Percentiles rank a stretch among this genome's conserved stretches.
phyloP scores from a whole-genome alignment of 1,140 invertebrate genomes.

The Hormaphis cornu region DNA sequence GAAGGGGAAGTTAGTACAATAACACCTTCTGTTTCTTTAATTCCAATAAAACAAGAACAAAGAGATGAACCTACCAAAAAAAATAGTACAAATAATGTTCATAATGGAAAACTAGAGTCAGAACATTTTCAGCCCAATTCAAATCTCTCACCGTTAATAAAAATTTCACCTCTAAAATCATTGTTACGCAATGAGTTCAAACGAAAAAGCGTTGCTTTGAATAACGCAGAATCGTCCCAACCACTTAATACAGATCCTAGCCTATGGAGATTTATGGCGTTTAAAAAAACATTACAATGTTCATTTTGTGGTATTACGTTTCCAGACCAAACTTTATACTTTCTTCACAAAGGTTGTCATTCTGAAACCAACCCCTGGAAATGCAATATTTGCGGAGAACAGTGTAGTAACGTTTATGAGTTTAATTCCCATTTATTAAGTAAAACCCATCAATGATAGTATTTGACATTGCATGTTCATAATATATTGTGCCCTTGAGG shows the following conservation, averaged over 20 bases:
- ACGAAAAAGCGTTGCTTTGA: slow-evolving; percentile 40
- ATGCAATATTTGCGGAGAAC: slow-evolving; percentile 92
- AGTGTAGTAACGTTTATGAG: slow-evolving; percentile 86
- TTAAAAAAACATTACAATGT: slow-evolving; percentile 52
- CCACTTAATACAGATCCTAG: slow-evolving; percentile 10
- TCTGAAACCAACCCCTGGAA: slow-evolving; percentile 94
- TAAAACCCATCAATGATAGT: slow-evolving; percentile 71
- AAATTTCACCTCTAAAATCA: slow-evolving; percentile 74
- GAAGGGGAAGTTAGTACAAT: slow-evolving; percentile 48
- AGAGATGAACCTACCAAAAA: slow-evolving; percentile 38
- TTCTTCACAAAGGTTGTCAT: slow-evolving; percentile 94
- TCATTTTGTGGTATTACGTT: slow-evolving; percentile 88
- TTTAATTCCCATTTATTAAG: slow-evolving; percentile 93
- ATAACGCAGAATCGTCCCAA: slow-evolving; percentile 13
- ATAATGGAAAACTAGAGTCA: slow-evolving; percentile 14
- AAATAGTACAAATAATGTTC: slow-evolving; percentile 39
- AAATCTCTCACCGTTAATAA: slow-evolving; percentile 37
- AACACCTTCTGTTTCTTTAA: slow-evolving; percentile 73
- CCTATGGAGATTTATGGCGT: slow-evolving; percentile 8
- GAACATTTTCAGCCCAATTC: slow-evolving; percentile 43
- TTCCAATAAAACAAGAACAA: slow-evolving; percentile 72
- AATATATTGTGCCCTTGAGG: no score
- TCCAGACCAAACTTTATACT: slow-evolving; percentile 88
- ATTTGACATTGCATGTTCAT: no score
- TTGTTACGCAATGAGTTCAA: slow-evolving; percentile 70